Evolutionary conservation across 2,113 vertebrate genomes (phyloP), one percentile per base, ranked within the genome.

Genomic region (Scortum barcoo): DNA sequence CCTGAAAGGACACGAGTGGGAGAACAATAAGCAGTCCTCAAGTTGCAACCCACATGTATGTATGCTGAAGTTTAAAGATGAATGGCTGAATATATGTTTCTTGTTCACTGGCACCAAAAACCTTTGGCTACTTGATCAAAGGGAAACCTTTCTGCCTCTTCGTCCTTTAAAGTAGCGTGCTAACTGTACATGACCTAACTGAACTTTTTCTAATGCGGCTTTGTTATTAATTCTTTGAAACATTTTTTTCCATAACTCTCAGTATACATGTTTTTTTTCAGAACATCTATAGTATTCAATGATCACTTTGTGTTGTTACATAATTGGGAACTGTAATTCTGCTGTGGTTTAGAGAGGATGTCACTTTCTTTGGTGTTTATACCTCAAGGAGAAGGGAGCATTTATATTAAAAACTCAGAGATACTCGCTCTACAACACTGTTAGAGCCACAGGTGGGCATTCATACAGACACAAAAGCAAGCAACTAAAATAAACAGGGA

Each of bases 1-100:
- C 46, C 17, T 4, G 14, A 20, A 38, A 76, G 10, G 54, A 80
- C 48, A 51, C 73, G 20, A 60, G n/a, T 71, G n/a, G 30, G 17
- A 5, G 13, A 68, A 6, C 12, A 56, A 36, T 69, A 10, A 51
- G 40, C 50, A 63, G 26, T 30, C 16, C 33, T 67, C 53, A 53
- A 40, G 13, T 16, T 19, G 12, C 17, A 40, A 22, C 58, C 30
- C 48, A n/a, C 28, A 54, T 48, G 62, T 22, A 9, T n/a, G 12
- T 28, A 48, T 71, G 22, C 17, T 62, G 40, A 53, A 73, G 30
- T 17, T 57, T 4, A 6, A 40, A 20, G 38, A 58, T 56, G 12
- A 42, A 36, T 0, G 2, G 2, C 33, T 42, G 1, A 44, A 30
- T 7, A 62, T 42, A 28, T n/a, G 0, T 11, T 10, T 75, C 26